A percentile compares a stretch with the other conserved stretches of the same genome.
These are phyloP conservation scores for Parambassis ranga DNA, from an alignment of 2,797 vertebrate species.

Conservation along the genomic window DNA sequence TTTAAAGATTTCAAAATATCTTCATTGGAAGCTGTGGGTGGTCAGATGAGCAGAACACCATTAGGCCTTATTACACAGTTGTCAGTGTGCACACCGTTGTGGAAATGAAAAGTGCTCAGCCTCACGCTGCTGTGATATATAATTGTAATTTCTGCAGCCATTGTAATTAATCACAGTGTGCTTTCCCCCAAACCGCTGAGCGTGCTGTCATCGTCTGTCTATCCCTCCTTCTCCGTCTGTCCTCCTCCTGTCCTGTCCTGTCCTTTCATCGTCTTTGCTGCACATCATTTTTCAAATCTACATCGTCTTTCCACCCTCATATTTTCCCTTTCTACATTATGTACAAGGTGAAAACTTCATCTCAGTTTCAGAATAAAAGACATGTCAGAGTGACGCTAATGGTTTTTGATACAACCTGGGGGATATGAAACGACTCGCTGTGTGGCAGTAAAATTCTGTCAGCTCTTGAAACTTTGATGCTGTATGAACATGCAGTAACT, in stretches of 20 bases:
- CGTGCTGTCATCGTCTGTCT: conserved; percentile 15
- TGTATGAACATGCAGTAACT: not conserved
- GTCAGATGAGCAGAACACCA: conserved; percentile 50
- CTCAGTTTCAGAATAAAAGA: conserved; percentile 10
- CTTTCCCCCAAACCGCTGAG: conserved; percentile 33
- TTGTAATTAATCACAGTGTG: conserved; percentile 62
- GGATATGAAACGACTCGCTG: conserved; percentile 11
- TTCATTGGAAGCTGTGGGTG: conserved; percentile 6
- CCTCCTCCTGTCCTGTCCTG: conserved; percentile 20
- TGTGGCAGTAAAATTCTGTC: not conserved
- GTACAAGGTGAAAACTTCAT: conserved; percentile 10
- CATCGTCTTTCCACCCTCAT: not conserved
- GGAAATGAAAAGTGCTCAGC: conserved; percentile 57
- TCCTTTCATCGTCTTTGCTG: conserved; percentile 16
- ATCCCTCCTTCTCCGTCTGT: conserved; percentile 17
- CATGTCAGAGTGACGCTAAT: conserved; percentile 27
- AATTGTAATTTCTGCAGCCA: conserved; percentile 57
- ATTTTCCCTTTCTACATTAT: not conserved
- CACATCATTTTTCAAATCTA: conserved; percentile 24
- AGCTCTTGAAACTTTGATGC: not conserved
- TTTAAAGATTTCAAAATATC: not conserved
- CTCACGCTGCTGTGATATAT: conserved; percentile 51
- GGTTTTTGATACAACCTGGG: not conserved
- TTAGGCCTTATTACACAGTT: conserved; percentile 62
- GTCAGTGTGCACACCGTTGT: conserved; percentile 53